Conservation (phyloP, 2,888 invertebrate genomes). For the Oscheius sp. region DNA sequence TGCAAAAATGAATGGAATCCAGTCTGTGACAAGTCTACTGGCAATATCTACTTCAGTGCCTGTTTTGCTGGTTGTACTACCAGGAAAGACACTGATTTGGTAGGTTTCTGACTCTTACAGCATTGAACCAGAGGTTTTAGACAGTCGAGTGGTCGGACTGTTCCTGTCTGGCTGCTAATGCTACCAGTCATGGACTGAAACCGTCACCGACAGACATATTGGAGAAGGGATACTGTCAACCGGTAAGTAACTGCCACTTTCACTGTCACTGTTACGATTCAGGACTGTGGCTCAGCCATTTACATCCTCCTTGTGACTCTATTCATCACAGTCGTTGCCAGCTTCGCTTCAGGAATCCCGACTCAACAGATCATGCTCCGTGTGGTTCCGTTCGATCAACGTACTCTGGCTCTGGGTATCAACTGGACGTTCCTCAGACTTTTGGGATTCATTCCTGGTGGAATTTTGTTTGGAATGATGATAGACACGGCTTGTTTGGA, state of each 20-base stretch:
- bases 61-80: constrained; percentile 70
- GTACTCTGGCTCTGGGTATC: constrained; percentile 71
- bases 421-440: constrained; percentile 72
- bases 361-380: constrained; percentile 72
- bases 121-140: background rate
- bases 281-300: constrained; percentile 65
- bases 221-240: constrained; percentile 28
- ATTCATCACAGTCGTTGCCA: constrained; percentile 70
- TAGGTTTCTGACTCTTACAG: constrained; percentile 6
- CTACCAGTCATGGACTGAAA: constrained; percentile 45
- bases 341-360: constrained; percentile 72
- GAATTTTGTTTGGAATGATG: constrained; percentile 71
- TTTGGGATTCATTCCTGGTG: constrained; percentile 71
- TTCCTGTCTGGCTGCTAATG: constrained; percentile 45
- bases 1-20: constrained; percentile 69
- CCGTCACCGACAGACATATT: constrained; percentile 20
- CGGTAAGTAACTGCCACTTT: background rate
- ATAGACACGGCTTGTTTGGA: constrained; percentile 71
- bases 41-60: constrained; percentile 68
- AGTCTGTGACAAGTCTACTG: constrained; percentile 60
- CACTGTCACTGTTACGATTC: background rate
- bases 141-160: constrained; percentile 44
- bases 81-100: constrained; percentile 42
- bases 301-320: constrained; percentile 67
- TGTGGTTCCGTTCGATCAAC: constrained; percentile 72